phyloP scores from a whole-genome alignment of 2,113 vertebrate species.

The Benitochromis conjunctus region DNA sequence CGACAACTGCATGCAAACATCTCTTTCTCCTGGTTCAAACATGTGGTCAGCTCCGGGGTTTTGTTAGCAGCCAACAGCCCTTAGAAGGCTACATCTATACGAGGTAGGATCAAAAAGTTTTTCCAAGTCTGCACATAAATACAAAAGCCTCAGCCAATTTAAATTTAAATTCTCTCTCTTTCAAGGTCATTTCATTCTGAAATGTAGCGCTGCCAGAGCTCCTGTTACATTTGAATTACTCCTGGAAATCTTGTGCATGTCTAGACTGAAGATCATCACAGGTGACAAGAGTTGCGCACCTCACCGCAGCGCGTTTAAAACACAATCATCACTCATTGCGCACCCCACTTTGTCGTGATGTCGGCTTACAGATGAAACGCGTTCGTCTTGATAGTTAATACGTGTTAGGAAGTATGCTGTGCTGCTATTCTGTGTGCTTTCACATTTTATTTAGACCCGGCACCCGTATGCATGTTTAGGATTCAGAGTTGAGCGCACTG shows the following conservation, averaged over 20 bases:
- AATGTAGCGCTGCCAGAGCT: background rate
- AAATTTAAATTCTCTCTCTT: background rate
- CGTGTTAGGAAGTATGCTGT: background rate
- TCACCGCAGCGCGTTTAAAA: background rate
- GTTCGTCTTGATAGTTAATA: background rate
- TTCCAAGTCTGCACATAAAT: background rate
- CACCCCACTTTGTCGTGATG: background rate
- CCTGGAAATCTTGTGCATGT: background rate
- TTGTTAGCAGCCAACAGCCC: background rate
- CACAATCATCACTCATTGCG: background rate
- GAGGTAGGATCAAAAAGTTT: background rate
- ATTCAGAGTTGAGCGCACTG: background rate
- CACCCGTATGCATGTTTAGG: background rate
- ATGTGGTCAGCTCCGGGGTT: background rate
- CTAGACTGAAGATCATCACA: background rate
- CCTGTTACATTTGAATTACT: background rate
- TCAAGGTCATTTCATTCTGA: background rate
- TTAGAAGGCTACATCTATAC: background rate
- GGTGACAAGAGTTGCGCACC: background rate
- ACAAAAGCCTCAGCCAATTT: background rate
- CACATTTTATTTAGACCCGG: background rate
- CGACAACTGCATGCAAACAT: background rate
- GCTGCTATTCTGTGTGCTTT: background rate
- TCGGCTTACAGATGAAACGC: background rate
- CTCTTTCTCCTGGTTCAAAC: background rate